Percentiles rank a stretch among this genome's conserved stretches.
Evolutionary conservation across 2,888 invertebrate species (phyloP).

Genomic region (Hecatera dysodea): DNA sequence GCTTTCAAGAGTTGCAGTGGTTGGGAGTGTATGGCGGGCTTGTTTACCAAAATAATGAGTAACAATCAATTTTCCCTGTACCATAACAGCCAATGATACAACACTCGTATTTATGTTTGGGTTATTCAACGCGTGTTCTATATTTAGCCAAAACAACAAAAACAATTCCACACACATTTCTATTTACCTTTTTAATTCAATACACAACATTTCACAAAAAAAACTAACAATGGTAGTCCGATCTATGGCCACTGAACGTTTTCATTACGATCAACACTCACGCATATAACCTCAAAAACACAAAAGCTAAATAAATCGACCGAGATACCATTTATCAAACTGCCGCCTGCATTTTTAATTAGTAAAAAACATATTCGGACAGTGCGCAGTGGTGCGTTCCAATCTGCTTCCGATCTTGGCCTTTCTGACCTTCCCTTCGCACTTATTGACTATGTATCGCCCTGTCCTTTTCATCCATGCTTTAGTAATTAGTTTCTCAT

Average conservation of each 20-base stretch:
- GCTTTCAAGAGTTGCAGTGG: no score
- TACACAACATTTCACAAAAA: conserved; percentile 52
- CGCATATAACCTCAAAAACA: conserved; percentile 70
- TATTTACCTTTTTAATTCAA: conserved; percentile 60
- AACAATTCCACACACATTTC: conserved; percentile 40
- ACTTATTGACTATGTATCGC: conserved; percentile 49
- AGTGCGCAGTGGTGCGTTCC: conserved; percentile 86
- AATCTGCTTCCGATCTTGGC: conserved; percentile 88
- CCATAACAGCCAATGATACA: not conserved
- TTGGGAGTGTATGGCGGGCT: no score
- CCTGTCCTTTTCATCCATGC: conserved; percentile 70
- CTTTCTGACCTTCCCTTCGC: conserved; percentile 70
- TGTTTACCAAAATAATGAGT: not conserved
- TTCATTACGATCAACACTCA: conserved; percentile 68
- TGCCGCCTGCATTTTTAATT: conserved; percentile 87
- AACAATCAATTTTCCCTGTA: not conserved
- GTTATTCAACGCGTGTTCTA: not conserved
- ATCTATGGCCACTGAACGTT: conserved; percentile 66
- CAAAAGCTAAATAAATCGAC: conserved; percentile 83
- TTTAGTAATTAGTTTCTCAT: conserved; percentile 89
- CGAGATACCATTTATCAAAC: conserved; percentile 84
- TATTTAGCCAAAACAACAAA: conserved; percentile 38
- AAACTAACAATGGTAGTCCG: conserved; percentile 56
- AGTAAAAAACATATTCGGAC: conserved; percentile 87
- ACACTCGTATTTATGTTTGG: not conserved